These are phyloP conservation scores for Eledona agricola DNA, from an alignment of 2,888 invertebrate species.

Conservation along the genomic window DNA sequence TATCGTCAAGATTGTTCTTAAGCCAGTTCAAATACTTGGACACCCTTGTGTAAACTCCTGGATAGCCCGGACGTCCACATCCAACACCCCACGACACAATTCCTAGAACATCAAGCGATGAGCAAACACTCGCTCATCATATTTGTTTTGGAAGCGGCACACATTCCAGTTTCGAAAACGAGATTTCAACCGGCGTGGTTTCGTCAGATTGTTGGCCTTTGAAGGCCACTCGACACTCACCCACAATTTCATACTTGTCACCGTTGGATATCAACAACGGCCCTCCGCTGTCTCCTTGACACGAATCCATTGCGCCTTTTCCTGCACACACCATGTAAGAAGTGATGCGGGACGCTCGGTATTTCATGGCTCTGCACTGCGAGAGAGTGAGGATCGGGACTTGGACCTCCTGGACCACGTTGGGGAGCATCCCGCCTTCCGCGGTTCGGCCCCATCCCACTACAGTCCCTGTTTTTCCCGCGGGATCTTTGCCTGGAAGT, in stretches of 20 bases:
- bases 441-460: conserved; percentile 88
- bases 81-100: conserved; percentile 90
- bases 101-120: conserved; percentile 61
- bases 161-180: too few species aligned
- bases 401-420: conserved; percentile 82
- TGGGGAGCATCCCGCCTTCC: conserved; percentile 82
- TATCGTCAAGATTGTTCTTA: conserved; percentile 75
- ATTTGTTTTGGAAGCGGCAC: neutral
- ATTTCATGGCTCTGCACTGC: conserved; percentile 85
- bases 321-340: conserved; percentile 89
- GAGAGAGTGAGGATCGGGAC: conserved; percentile 82
- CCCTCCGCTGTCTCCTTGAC: conserved; percentile 90
- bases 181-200: too few species aligned
- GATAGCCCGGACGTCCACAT: conserved; percentile 77
- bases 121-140: conserved; percentile 2
- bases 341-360: conserved; percentile 82
- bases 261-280: conserved; percentile 79
- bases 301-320: conserved; percentile 81
- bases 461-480: conserved; percentile 78
- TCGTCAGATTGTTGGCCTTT: conserved; percentile 9
- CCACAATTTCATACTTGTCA: conserved; percentile 81
- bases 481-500: conserved; percentile 69
- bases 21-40: conserved; percentile 79
- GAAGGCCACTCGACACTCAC: conserved; percentile 64
- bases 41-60: conserved; percentile 79